These are phyloP conservation scores for Verasper variegatus DNA, from an alignment of 2,113 vertebrate species.

Conservation along the genomic window DNA sequence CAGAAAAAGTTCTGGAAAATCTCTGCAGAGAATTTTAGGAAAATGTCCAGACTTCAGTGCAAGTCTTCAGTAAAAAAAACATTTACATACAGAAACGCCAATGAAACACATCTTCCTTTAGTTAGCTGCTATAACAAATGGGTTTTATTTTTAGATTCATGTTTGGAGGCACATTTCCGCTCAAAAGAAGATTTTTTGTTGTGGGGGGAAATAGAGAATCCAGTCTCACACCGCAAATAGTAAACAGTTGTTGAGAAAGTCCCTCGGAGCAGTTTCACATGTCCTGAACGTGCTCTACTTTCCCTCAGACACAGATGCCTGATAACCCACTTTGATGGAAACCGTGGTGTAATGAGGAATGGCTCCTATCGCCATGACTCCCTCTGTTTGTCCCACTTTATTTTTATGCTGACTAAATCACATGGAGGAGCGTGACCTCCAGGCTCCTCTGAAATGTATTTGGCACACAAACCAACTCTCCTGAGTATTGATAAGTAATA, in stretches of 20 bases:
- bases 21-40: too few species aligned
- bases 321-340: conserved; percentile 41
- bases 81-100: not conserved
- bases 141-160: conserved; percentile 14
- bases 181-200: conserved; percentile 36
- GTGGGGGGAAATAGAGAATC: conserved; percentile 16
- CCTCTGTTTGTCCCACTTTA: conserved; percentile 20
- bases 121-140: too few species aligned
- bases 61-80: too few species aligned
- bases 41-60: too few species aligned
- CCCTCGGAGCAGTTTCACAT: conserved; percentile 27
- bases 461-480: not conserved
- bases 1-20: too few species aligned
- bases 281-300: conserved; percentile 15
- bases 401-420: not conserved
- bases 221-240: conserved; percentile 57
- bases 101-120: not conserved
- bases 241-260: conserved; percentile 66
- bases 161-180: conserved; percentile 20
- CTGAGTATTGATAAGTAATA: not conserved
- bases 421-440: conserved; percentile 6
- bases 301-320: not conserved
- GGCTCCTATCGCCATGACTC: conserved; percentile 24
- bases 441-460: not conserved
- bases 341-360: conserved; percentile 40